Evolutionary conservation across 2,113 vertebrate species (phyloP).

Genomic region (Thalassarche chlororhynchos): DNA sequence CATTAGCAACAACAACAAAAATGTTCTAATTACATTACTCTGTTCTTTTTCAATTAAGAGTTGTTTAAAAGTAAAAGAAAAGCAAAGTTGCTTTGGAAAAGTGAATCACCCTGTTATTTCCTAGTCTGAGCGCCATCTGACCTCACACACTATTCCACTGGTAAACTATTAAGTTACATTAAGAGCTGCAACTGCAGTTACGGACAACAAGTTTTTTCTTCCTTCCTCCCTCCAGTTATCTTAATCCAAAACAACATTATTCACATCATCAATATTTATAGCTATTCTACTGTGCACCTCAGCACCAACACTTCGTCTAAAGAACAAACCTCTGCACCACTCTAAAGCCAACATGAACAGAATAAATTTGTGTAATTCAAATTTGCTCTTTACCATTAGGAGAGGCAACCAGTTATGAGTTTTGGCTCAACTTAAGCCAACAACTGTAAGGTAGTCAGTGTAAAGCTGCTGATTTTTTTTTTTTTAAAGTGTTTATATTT

Average conservation of each 20-base stretch:
- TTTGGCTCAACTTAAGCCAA: neutral
- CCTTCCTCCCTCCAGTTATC: neutral
- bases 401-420: neutral
- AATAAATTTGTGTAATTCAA: neutral
- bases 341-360: neutral
- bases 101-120: slow-evolving; percentile 43
- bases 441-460: neutral
- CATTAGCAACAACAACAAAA: neutral
- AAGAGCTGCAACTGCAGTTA: neutral
- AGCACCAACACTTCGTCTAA: accelerated
- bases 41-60: neutral
- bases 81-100: neutral
- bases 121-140: neutral
- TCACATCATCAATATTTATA: neutral
- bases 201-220: neutral
- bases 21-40: neutral
- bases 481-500: neutral
- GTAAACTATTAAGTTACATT: neutral
- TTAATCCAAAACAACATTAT: neutral
- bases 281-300: neutral
- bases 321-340: neutral
- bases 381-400: neutral
- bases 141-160: neutral
- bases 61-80: slow-evolving; percentile 3
- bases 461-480: neutral